phyloP scores from a whole-genome alignment of 2,888 invertebrate species.

The Teinopalpus imperialis region DNA sequence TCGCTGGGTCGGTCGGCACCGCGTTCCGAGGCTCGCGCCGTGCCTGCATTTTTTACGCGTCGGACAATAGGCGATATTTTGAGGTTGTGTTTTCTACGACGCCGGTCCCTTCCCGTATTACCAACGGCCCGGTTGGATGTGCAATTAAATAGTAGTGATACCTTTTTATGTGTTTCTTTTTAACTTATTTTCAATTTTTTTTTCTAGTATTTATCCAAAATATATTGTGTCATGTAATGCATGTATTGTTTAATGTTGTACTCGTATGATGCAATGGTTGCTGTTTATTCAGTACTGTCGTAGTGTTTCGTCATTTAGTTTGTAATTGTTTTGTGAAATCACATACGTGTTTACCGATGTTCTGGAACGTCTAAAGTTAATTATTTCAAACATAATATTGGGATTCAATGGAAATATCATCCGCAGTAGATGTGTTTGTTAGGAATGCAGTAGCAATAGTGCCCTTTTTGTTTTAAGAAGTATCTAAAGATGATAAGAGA shows the following conservation, averaged over 20 bases:
- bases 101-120: constrained; percentile 29
- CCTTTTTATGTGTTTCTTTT: not conserved
- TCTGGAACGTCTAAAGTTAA: no score
- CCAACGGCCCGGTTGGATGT: constrained; percentile 3
- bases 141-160: not conserved
- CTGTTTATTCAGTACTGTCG: not conserved
- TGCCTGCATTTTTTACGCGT: constrained; percentile 69
- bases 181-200: constrained; percentile 3
- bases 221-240: no score
- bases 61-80: constrained; percentile 61
- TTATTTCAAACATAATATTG: no score
- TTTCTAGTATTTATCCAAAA: no score
- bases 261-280: constrained; percentile 1
- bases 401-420: no score
- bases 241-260: no score
- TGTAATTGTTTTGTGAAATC: not conserved
- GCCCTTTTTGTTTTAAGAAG: no score
- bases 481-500: no score
- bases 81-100: constrained; percentile 71
- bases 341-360: not conserved
- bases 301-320: not conserved
- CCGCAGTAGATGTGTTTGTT: no score
- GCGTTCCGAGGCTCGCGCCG: constrained; percentile 39
- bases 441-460: no score
- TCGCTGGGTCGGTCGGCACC: constrained; percentile 27